These are phyloP conservation scores for Drosophila mettleri DNA, from an alignment of 2,888 invertebrate genomes.

Conservation along the genomic window DNA sequence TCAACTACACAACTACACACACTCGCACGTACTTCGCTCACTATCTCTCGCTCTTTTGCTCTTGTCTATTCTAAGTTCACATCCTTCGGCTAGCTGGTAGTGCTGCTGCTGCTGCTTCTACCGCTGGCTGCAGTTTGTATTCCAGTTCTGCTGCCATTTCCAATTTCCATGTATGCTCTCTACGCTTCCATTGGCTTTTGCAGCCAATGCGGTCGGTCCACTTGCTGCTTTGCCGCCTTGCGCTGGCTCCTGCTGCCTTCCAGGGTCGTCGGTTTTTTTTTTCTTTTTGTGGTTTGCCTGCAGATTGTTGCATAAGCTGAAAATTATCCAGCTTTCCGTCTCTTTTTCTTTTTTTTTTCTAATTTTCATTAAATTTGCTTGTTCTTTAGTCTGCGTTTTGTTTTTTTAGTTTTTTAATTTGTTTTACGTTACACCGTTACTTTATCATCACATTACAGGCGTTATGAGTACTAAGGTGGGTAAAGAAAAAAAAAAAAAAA, in stretches of 20 bases:
- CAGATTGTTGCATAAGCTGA: conserved; percentile 78
- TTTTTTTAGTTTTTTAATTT: conserved; percentile 30
- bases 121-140: conserved; percentile 64
- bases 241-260: conserved; percentile 50
- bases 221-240: conserved; percentile 71
- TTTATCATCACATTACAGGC: conserved; percentile 37
- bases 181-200: conserved; percentile 57
- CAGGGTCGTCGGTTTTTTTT: conserved; percentile 60
- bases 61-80: conserved; percentile 49
- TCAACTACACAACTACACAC: not conserved
- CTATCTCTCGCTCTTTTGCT: conserved; percentile 5
- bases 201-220: conserved; percentile 68
- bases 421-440: conserved; percentile 28
- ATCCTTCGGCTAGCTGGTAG: conserved; percentile 44
- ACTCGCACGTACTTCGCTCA: conserved; percentile 6
- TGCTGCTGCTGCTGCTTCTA: conserved; percentile 11
- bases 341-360: conserved; percentile 26
- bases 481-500: conserved; percentile 51
- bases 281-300: conserved; percentile 40
- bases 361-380: conserved; percentile 28
- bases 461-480: conserved; percentile 72
- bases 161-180: conserved; percentile 49
- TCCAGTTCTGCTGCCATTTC: conserved; percentile 58
- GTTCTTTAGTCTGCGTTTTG: conserved; percentile 30
- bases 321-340: conserved; percentile 39